Evolutionary conservation across 2,113 vertebrate genomes (phyloP).

Genomic region (Chroicocephalus ridibundus): DNA sequence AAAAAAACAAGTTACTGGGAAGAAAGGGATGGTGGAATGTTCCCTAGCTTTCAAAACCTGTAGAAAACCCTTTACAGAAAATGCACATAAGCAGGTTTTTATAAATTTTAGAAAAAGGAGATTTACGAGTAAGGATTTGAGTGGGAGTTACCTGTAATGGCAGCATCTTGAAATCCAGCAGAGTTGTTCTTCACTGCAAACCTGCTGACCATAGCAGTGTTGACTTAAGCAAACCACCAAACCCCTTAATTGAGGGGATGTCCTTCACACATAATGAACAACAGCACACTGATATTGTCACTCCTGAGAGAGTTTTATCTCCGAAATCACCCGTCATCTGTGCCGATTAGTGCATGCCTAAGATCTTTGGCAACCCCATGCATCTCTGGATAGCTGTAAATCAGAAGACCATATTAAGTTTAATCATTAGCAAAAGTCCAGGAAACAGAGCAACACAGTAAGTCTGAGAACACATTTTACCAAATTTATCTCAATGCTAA

Average conservation of each 20-base stretch:
- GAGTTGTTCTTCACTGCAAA: neutral
- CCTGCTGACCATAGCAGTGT: neutral
- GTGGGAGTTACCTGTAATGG: neutral
- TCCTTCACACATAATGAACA: neutral
- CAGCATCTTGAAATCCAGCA: neutral
- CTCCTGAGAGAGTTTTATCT: neutral
- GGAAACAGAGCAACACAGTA: neutral
- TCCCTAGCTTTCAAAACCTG: neutral
- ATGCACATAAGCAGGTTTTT: neutral
- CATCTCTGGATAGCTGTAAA: neutral
- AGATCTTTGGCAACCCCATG: neutral
- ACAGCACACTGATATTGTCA: neutral
- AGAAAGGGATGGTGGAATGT: neutral
- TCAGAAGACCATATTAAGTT: neutral
- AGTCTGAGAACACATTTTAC: neutral
- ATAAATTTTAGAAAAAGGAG: neutral
- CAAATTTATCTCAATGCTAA: neutral
- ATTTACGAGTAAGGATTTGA: neutral
- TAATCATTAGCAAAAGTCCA: neutral
- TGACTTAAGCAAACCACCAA: neutral
- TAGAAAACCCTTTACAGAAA: neutral
- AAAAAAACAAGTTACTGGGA: neutral
- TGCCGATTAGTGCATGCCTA: neutral
- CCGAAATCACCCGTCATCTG: neutral
- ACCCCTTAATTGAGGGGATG: neutral